Evolutionary conservation across 2,797 vertebrate species (phyloP), one percentile per base, ranked within the genome.

Genomic region (Manis crassicaudata): DNA sequence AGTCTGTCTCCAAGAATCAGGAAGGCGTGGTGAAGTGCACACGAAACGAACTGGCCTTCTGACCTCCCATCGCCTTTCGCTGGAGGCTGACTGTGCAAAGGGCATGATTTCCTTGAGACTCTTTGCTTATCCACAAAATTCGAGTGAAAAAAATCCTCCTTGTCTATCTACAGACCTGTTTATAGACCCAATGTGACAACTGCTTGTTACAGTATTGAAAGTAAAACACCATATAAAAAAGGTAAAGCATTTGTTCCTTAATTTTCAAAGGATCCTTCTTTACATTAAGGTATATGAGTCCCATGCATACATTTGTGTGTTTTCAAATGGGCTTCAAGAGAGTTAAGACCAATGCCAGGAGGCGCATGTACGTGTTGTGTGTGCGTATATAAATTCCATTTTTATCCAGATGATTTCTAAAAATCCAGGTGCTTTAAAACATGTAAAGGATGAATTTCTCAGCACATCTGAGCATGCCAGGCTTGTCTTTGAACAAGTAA

Each of bases 1-100:
- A 25, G 14, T n/a, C 52, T 62, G 37, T 11, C 8, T 12, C 54
- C 27, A 23, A 35, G 58, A 23, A 52, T 25, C 46, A 3, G 1
- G 14, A 68, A 2, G 35, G n/a, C n/a, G 37, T 1, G 20, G 58
- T 5, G 12, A 4, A 27, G 9, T 1, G 0, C 6, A 16, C 23
- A 20, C 0, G 0, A 37, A 32, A 40, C 77, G n/a, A 58, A 70
- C 43, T 3, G 7, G 23, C 1, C 3, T 8, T n/a, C 29, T 12
- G 11, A 32, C 25, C 40, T 3, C 11, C 58, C 73, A 29, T 54
- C 40, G 1, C 4, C 43, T 67, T 18, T 29, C 52, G 6, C 37
- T 21, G 16, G 5, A 50, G 16, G 12, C 7, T 46, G 23, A 52
- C 52, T 43, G 40, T 21, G 13, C 62, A 9, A 83, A 70, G n/a